A percentile compares a stretch with the other conserved stretches of the same genome.
These are phyloP conservation scores for Melanotaenia pygmaea DNA, from an alignment of 2,797 vertebrate species.

Conservation along the genomic window DNA sequence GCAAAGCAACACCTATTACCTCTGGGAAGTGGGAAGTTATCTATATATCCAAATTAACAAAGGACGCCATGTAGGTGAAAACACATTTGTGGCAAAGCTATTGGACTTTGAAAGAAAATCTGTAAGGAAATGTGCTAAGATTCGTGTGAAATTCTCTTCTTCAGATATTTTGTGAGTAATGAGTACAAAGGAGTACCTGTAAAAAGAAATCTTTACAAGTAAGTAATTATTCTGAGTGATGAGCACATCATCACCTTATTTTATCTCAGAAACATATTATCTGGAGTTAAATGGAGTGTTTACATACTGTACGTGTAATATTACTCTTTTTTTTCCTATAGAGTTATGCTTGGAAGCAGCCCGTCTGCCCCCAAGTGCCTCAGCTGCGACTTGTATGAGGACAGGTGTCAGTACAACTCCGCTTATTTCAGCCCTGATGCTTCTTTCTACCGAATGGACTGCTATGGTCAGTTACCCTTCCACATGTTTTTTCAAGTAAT, in stretches of 20 bases:
- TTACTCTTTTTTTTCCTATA: conserved; percentile 42
- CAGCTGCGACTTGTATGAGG: conserved; percentile 85
- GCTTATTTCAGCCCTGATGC: conserved; percentile 90
- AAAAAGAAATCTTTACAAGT: conserved; percentile 95
- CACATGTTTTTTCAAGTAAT: conserved; percentile 39
- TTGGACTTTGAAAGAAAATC: neutral
- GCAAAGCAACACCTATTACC: conserved; percentile 86
- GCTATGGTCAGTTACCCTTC: conserved; percentile 87
- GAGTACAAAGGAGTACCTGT: conserved; percentile 85
- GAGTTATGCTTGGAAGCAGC: conserved; percentile 79
- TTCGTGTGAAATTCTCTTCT: conserved; percentile 32
- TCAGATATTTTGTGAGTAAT: conserved; percentile 97
- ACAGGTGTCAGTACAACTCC: conserved; percentile 93
- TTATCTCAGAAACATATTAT: neutral
- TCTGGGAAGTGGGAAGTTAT: conserved; percentile 94
- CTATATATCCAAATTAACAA: conserved; percentile 89
- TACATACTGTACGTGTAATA: neutral
- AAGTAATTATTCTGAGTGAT: conserved; percentile 54
- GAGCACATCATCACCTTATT: neutral
- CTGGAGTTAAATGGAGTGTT: neutral
- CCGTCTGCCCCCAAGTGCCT: conserved; percentile 82
- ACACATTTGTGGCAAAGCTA: neutral
- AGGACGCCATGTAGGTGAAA: conserved; percentile 86
- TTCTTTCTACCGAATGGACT: conserved; percentile 90
- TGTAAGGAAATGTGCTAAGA: neutral